Base-by-base conservation (phyloP, 2,797 vertebrate genomes). In the Anguilla megastoma region DNA sequence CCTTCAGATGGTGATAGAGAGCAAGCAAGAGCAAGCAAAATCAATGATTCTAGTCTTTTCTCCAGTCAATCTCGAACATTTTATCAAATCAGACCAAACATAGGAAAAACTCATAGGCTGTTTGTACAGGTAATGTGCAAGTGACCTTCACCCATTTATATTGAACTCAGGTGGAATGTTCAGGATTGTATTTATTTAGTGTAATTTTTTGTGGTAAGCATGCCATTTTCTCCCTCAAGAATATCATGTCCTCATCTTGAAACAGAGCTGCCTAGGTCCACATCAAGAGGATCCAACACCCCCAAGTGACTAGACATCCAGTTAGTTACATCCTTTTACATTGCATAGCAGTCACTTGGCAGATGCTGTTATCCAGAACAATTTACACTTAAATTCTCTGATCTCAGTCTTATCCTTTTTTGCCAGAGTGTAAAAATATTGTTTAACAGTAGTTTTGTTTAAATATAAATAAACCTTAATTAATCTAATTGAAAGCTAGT, bases 121-220 rank as follows among this genome's bases (percentile, higher is more conserved):
- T 90, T n/a, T 90, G 82, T 87, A 85, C 87, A 48, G 74, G 87
- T 87, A 90, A 89, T 86, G 84, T 24, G 16, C 60, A 16, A 63
- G 90, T 89, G 91, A 88, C 88, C 91, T 86, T 90, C 27, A 90
- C 84, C 85, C 90, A 92, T 87, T 90, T 76, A 86, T 41, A 92
- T 89, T 18, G 89, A 89, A 88, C 79, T 36, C 60, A 90, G 89
- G 88, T 91, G 60, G 14, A 63, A 63, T 63, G 21, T 21, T 21
- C 60, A 63, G 21, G 24, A n/a, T 63, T 1, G 24, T 24, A 63
- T 63, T 63, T 21, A 21, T 63, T 63, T 63, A 21, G 2, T 63
- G 60, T 21, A 5, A 63, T 63, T 63, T 63, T 16, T 16, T 63
- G 24, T 45, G 60, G 16, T 63, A 5, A 63, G 0, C 60, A 18